Evolutionary conservation across 1,140 invertebrate genomes (phyloP).

Genomic region (Bicyclus anynana): DNA sequence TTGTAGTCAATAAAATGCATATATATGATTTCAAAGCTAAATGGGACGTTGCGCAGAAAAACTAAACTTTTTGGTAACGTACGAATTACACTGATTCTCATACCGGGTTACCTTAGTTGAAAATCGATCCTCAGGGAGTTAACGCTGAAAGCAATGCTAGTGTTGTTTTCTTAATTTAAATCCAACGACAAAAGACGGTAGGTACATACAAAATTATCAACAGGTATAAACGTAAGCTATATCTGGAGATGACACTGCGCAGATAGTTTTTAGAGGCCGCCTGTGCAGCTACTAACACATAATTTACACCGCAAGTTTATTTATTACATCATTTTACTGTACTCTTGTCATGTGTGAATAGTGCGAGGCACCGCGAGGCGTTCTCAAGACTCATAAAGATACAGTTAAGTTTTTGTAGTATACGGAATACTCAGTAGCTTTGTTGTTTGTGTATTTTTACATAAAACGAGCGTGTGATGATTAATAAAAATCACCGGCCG

Average conservation of each 20-base stretch:
- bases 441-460: neutral
- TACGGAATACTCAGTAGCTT: conserved; percentile 25
- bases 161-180: no score
- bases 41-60: no score
- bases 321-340: conserved; percentile 39
- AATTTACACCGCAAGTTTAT: conserved; percentile 33
- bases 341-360: conserved; percentile 43
- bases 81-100: no score
- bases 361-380: conserved; percentile 27
- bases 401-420: conserved; percentile 50
- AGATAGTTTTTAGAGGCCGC: conserved; percentile 15
- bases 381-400: conserved; percentile 40
- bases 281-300: conserved; percentile 6
- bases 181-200: neutral
- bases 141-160: no score
- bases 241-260: neutral
- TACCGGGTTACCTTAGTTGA: no score
- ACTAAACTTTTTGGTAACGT: no score
- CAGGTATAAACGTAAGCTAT: neutral
- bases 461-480: neutral
- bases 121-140: no score
- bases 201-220: neutral
- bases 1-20: no score
- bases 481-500: neutral
- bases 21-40: no score